Base-by-base conservation (phyloP, 1,140 invertebrate species). In the Polypedilum pembai region DNA sequence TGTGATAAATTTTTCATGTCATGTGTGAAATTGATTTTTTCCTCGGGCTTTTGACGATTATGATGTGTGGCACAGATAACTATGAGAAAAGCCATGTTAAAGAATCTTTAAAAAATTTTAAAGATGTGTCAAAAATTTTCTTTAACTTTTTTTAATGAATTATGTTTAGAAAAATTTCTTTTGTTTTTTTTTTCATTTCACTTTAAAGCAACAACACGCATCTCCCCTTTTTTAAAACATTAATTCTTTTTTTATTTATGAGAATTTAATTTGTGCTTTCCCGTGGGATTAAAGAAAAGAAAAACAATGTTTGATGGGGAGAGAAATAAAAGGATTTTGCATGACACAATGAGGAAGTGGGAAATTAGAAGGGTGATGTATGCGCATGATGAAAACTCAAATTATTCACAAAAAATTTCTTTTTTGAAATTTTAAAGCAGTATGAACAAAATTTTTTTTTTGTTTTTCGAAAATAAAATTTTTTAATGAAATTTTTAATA, bases 201-300 rank as follows among this genome's bases (percentile, higher is more conserved):
- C 24, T 33, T 33, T 33, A 33, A 33, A 33, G 24, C 5, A 3
- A 33, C n/a, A 33, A 33, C 24, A 45, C 41, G 8, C 41, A 45
- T 12, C 8, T 15, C n/a, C 45, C 45, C 45, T 56, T 56, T 69
- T 69, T 69, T 69, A 66, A 18, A 12, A 18, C 65, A 69, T 5
- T 18, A 20, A 69, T 18, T 69, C 18, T 20, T 69, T 69, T 18
- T 18, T 69, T 69, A 69, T 69, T 69, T 69, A 69, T 69, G 65
- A 69, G 65, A 69, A 69, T 69, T 69, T 69, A 69, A 69, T 69
- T 69, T 69, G 65, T 69, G 65, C 17, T 3, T 21, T 69, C 65
- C 65, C 65, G 7, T 18, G 65, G 20, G 65, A 18, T 18, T 56
- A 15, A 17, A 56, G 45, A 17, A 56, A 56, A 56, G 45, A 56